A percentile compares a stretch with the other conserved stretches of the same genome.
Evolutionary conservation across 1,140 invertebrate species (phyloP).

Genomic region (Zophobas morio): DNA sequence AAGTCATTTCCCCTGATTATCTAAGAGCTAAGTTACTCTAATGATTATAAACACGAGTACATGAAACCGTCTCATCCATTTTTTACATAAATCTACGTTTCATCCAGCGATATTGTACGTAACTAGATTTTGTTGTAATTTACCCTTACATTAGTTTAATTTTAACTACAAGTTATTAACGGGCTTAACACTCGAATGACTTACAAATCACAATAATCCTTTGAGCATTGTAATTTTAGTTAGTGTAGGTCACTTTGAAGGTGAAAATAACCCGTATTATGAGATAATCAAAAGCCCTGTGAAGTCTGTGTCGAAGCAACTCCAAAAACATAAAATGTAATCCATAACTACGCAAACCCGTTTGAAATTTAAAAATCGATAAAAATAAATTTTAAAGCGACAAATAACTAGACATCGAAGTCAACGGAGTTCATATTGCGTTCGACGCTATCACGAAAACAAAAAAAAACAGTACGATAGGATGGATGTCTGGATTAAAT

Average conservation of each 20-base stretch:
- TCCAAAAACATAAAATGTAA: neutral
- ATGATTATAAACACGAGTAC: too few relatives aligned
- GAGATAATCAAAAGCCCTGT: neutral
- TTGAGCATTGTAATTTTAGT: slow-evolving; percentile 17
- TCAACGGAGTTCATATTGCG: too few relatives aligned
- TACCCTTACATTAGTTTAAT: slow-evolving; percentile 17
- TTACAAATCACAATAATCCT: slow-evolving; percentile 35
- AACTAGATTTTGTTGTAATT: slow-evolving; percentile 30
- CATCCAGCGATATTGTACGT: neutral
- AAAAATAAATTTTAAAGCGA: too few relatives aligned
- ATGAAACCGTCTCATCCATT: too few relatives aligned
- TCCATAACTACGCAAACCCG: neutral
- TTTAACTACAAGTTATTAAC: slow-evolving; percentile 32
- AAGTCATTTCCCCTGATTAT: too few relatives aligned
- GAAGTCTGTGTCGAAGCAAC: neutral
- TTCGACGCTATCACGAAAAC: neutral
- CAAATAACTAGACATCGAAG: too few relatives aligned
- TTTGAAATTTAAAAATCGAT: too few relatives aligned
- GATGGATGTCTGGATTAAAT: slow-evolving; percentile 3
- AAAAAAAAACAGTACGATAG: neutral
- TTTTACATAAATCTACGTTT: too few relatives aligned
- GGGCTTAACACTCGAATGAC: slow-evolving; percentile 26
- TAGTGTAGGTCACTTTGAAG: slow-evolving; percentile 18
- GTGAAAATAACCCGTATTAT: slow-evolving; percentile 1
- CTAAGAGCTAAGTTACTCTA: too few relatives aligned